These are phyloP conservation scores for Anthonomus grandis DNA, from an alignment of 1,140 invertebrate species.

Conservation along the genomic window DNA sequence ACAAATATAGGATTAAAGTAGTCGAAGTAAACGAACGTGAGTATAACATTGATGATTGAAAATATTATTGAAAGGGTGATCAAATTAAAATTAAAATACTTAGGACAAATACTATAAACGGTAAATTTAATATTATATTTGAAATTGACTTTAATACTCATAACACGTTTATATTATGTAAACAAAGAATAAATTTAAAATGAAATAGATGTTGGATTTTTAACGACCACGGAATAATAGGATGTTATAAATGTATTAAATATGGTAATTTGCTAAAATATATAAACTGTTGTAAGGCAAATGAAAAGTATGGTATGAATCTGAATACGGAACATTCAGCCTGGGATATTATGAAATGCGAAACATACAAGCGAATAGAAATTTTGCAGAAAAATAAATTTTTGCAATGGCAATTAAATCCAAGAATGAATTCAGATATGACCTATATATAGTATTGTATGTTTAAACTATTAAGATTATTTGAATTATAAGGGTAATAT, in stretches of 20 bases:
- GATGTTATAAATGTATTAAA: conserved; percentile 13
- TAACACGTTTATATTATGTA: background rate
- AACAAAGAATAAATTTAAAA: conserved; percentile 12
- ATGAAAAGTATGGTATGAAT: conserved; percentile 15
- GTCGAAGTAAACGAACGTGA: background rate
- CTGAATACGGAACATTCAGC: conserved; percentile 5
- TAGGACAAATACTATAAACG: background rate
- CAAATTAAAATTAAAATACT: background rate
- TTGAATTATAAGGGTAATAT: no score
- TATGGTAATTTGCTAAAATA: conserved; percentile 13
- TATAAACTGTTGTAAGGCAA: conserved; percentile 8
- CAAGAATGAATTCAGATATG: conserved; percentile 1
- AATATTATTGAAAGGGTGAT: background rate
- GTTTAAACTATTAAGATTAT: conserved; percentile 12
- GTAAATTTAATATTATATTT: background rate
- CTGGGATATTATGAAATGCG: conserved; percentile 13
- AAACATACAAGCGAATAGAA: conserved; percentile 8
- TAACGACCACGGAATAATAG: conserved; percentile 6
- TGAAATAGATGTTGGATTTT: conserved; percentile 14
- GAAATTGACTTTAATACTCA: background rate
- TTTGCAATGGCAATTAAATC: conserved; percentile 11
- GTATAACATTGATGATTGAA: background rate
- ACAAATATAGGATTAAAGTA: background rate
- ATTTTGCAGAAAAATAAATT: conserved; percentile 4
- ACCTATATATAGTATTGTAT: conserved; percentile 11